Percentiles rank a stretch among this genome's conserved stretches.
phyloP scores from a whole-genome alignment of 1,140 invertebrate genomes.

The Nephotettix cincticeps region DNA sequence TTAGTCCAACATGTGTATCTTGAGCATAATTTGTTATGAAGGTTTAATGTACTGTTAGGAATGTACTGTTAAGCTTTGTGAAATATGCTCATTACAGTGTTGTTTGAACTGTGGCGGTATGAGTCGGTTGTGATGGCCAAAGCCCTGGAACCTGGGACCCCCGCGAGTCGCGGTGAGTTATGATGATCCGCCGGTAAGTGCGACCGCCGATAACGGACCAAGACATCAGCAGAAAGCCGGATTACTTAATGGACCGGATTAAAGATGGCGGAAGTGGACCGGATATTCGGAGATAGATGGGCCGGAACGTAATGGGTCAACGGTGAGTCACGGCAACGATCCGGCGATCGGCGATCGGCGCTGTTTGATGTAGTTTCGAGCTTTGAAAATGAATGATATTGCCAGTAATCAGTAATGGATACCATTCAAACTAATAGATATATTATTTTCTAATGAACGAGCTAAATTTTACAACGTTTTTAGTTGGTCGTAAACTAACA shows the following conservation, averaged over 20 bases:
- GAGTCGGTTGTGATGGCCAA: too few species aligned
- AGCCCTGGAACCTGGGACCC: too few species aligned
- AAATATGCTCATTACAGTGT: too few species aligned
- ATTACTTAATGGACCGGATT: conserved; percentile 26
- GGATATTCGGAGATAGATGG: conserved; percentile 11
- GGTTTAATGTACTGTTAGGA: too few species aligned
- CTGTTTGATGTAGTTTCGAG: not conserved
- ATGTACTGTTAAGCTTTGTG: too few species aligned
- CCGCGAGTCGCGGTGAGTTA: too few species aligned
- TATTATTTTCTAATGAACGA: not conserved
- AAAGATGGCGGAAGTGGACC: conserved; percentile 21
- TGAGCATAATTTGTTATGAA: too few species aligned
- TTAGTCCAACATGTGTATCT: too few species aligned
- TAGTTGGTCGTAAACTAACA: not conserved
- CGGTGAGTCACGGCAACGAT: not conserved
- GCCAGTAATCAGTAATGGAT: not conserved
- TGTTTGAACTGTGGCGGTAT: too few species aligned
- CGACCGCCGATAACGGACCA: not conserved
- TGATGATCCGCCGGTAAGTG: too few species aligned
- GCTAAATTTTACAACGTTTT: not conserved
- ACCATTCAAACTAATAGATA: not conserved
- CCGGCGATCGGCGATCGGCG: not conserved
- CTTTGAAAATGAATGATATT: not conserved
- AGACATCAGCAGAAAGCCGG: conserved; percentile 13
- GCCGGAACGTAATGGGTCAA: conserved; percentile 13